phyloP scores from a whole-genome alignment of 2,113 vertebrate species.

The Cebus imitator region DNA sequence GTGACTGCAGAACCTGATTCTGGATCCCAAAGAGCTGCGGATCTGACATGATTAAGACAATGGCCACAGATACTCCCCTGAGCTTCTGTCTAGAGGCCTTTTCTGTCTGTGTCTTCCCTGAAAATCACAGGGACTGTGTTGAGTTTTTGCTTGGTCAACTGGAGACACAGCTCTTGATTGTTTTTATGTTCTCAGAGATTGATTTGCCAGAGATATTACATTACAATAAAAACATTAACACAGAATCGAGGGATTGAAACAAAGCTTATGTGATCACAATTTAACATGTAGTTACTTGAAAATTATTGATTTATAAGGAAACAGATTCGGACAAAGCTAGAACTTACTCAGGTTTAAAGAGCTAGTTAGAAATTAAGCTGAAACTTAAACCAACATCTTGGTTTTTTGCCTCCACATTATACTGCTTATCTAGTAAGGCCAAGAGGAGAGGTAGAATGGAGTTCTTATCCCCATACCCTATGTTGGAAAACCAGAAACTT shows the following conservation, averaged over 20 bases:
- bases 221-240: neutral
- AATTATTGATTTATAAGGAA: conserved; percentile 3
- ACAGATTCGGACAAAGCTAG: neutral
- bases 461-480: neutral
- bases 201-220: neutral
- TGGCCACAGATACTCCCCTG: fast-evolving
- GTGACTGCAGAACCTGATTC: neutral
- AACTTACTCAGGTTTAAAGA: neutral
- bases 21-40: neutral
- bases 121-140: neutral
- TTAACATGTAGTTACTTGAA: neutral
- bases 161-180: neutral
- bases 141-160: neutral
- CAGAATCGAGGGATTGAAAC: neutral
- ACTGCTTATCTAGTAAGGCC: neutral
- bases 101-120: neutral
- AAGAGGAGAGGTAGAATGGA: no score
- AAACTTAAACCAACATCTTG: neutral
- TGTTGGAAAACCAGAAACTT: neutral
- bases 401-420: neutral
- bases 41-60: neutral
- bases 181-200: neutral
- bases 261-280: neutral
- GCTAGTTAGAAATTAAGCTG: neutral
- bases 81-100: neutral